phyloP scores from a whole-genome alignment of 2,797 vertebrate genomes.

The Anguilla obscura region DNA sequence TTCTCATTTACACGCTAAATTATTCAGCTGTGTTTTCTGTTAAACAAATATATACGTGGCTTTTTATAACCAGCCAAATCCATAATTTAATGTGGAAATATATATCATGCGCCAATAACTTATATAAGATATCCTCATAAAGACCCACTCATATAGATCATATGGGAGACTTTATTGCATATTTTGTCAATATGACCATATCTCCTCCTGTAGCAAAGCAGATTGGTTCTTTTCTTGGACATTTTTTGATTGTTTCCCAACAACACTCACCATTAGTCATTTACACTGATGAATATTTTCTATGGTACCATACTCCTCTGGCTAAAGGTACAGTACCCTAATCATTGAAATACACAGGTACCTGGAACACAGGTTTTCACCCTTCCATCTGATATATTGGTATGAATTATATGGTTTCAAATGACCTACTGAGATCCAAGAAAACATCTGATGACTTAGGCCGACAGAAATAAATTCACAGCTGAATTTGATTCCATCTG shows the following conservation, averaged over 20 bases:
- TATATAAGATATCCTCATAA: not conserved
- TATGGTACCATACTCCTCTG: not conserved
- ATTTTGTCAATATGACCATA: not conserved
- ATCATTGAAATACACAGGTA: not conserved
- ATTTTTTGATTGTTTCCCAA: not conserved
- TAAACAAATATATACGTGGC: not conserved
- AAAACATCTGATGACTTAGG: not conserved
- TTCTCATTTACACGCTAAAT: not conserved
- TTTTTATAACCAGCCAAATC: not conserved
- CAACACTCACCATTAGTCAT: not conserved
- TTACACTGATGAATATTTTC: not conserved
- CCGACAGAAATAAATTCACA: not conserved
- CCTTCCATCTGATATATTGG: not conserved
- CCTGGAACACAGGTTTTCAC: too few relatives aligned
- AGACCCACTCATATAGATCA: not conserved
- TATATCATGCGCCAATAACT: not conserved
- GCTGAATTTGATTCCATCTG: not conserved
- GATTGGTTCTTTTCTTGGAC: not conserved
- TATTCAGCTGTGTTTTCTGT: not conserved
- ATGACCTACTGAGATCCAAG: not conserved
- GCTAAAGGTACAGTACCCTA: not conserved
- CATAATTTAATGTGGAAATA: not conserved
- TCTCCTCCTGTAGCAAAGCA: not conserved
- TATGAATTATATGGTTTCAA: not conserved
- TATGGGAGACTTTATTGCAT: not conserved